These are phyloP conservation scores for Sisor rabdophorus DNA, from an alignment of 2,113 vertebrate species.

Conservation along the genomic window DNA sequence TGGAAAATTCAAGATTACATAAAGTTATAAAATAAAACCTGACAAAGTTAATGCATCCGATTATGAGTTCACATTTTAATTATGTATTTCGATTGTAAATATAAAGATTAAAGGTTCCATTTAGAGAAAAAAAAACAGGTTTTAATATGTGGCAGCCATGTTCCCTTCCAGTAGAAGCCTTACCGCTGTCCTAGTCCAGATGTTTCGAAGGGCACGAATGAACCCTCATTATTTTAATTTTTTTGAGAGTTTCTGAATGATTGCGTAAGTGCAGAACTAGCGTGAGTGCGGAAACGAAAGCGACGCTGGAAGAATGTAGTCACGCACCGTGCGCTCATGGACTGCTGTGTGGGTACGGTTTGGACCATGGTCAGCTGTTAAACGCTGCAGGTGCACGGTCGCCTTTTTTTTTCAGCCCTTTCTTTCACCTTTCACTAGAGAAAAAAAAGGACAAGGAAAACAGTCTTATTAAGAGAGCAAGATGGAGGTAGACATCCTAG, in stretches of 20 bases:
- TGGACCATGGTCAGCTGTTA: slow-evolving; percentile 5
- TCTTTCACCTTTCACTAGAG: background rate
- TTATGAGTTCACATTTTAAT: background rate
- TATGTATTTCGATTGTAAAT: background rate
- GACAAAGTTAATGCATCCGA: background rate
- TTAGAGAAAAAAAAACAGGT: background rate
- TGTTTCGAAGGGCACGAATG: background rate
- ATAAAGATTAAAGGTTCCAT: background rate
- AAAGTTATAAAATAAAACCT: background rate
- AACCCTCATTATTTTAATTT: background rate
- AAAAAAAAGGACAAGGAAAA: background rate
- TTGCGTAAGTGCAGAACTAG: background rate
- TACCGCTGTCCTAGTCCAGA: background rate
- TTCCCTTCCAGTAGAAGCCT: background rate
- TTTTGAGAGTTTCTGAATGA: background rate
- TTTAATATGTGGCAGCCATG: background rate
- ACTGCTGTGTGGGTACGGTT: background rate
- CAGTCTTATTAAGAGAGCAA: background rate
- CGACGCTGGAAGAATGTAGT: background rate
- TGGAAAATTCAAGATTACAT: background rate
- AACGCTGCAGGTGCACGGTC: slow-evolving; percentile 28
- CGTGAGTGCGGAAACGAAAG: background rate
- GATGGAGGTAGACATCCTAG: slow-evolving; percentile 10
- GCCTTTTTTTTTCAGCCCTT: background rate
- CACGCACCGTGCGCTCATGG: background rate